Base-by-base conservation (phyloP, 1,140 invertebrate species). In the Dermatophagoides farinae region DNA sequence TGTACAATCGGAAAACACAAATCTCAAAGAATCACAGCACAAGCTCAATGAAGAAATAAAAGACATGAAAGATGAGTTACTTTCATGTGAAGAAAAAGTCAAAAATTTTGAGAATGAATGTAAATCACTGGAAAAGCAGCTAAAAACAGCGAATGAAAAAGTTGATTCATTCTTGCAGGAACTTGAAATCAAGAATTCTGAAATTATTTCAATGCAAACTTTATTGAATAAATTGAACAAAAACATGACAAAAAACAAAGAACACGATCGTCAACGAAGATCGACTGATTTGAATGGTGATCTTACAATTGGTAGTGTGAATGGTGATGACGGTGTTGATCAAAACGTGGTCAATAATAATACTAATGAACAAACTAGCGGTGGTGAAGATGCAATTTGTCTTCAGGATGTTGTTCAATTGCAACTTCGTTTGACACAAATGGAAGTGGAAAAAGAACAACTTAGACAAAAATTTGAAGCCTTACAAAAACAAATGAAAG, bases 141-240 rank as follows among this genome's bases (percentile, higher is more conserved):
- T 60, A 11, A 20, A 38, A 12, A 22, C 47, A 20, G 18, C 2
- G 0, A 37, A n/a, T 1, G 37, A 37, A 60, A 47, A 60, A 37
- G 5, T 60, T 1, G 31, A 2, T 14, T 1, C 25, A 38, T 40
- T 60, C 6, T 4, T 23, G 8, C 6, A 52, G 6, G 43, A 60
- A 23, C 2, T 47, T 11, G 43, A 37, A 37, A 40, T 4, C 6
- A 60, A 60, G 22, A 31, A 50, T 12, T 11, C 44, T 10, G 58
- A 60, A 38, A n/a, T 60, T 20, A 18, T 22, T 12, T 47, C 58
- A 23, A 49, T 60, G 58, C n/a, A 52, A 49, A 22, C 25, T 22
- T 22, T 60, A 22, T 52, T 60, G 46, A 47, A n/a, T 37, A 49
- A 60, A 39, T 25, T 60, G 12, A 60, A 60, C 9, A 60, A 60